These are phyloP conservation scores for Brotogeris chrysoptera DNA, from an alignment of 2,797 vertebrate genomes.

Conservation along the genomic window DNA sequence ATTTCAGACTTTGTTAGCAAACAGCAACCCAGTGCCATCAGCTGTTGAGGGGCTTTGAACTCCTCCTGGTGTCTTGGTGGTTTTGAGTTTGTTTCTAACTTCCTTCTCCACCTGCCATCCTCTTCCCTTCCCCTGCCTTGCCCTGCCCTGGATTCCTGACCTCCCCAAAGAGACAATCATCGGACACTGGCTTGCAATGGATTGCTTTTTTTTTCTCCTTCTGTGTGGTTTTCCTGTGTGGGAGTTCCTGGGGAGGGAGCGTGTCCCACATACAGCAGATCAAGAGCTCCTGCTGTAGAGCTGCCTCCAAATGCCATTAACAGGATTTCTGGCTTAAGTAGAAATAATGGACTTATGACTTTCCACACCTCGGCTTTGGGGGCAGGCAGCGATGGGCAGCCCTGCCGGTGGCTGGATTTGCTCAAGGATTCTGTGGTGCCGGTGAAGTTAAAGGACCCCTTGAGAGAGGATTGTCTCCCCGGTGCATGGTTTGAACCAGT, in stretches of 20 bases:
- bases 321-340: constrained; percentile 49
- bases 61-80: constrained; percentile 43
- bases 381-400: not conserved
- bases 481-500: constrained; percentile 2
- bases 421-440: not conserved
- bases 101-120: not conserved
- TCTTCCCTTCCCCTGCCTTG: constrained; percentile 17
- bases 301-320: constrained; percentile 37
- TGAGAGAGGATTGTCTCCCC: not conserved
- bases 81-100: constrained; percentile 50
- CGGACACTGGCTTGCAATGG: constrained; percentile 42
- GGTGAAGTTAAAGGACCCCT: constrained; percentile 5
- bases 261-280: not conserved
- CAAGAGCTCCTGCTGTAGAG: constrained; percentile 19
- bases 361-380: not conserved
- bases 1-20: constrained; percentile 96
- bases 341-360: constrained; percentile 34
- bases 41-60: constrained; percentile 80
- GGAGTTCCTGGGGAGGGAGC: not conserved
- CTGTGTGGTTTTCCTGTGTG: constrained; percentile 7
- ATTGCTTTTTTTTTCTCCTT: constrained; percentile 12
- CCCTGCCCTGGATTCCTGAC: constrained; percentile 22
- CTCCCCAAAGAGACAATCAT: constrained; percentile 48
- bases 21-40: constrained; percentile 94
- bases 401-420: constrained; percentile 14